Base-by-base conservation (phyloP, 2,888 invertebrate species). In the Melanargia galathea region DNA sequence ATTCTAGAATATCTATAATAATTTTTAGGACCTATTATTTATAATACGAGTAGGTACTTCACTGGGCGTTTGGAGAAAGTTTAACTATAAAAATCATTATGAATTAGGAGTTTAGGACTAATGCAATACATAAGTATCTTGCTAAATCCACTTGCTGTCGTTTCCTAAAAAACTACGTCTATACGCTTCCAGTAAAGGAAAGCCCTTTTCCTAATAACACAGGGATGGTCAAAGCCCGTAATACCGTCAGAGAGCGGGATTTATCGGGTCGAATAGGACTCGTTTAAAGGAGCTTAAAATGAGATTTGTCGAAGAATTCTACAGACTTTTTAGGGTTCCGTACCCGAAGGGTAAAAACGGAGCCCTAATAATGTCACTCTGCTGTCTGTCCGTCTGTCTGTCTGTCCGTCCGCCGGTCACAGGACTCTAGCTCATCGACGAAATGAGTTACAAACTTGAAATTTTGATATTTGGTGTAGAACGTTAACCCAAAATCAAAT, bases 231-330 rank as follows among this genome's bases (percentile, higher is more conserved):
- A 54, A 54, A 30, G 52, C 45, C 45, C 46, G 30, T 61, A 61
- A 61, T 22, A 46, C 45, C 45, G 33, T 18, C 22, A 54, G 30
- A 46, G 45, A 54, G 24, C 45, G 35, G 43, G 45, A 61, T 61
- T 61, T 60, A 60, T 60, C 46, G 45, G 60, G 22, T 54, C 20
- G 11, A 26, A 54, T 54, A 38, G 49, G 49, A 35, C 30, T 45
- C 33, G 54, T 57, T 57, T 57, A 26, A 45, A 46, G 43, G 57
- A 46, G 30, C 57, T 57, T 33, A 11, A 57, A 45, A 33, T 33
- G 46, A 30, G 18, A 18, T 57, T 45, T 20, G 43, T 56, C 18
- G 13, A 57, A 57, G 13, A 57, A 52, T 35, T 45, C 11, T 45
- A 20, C 10, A 45, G 10, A 20, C 8, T 38, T 38, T 40, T 35